These are phyloP conservation scores for Takifugu bimaculatus DNA, from an alignment of 2,113 vertebrate species.

Conservation along the genomic window DNA sequence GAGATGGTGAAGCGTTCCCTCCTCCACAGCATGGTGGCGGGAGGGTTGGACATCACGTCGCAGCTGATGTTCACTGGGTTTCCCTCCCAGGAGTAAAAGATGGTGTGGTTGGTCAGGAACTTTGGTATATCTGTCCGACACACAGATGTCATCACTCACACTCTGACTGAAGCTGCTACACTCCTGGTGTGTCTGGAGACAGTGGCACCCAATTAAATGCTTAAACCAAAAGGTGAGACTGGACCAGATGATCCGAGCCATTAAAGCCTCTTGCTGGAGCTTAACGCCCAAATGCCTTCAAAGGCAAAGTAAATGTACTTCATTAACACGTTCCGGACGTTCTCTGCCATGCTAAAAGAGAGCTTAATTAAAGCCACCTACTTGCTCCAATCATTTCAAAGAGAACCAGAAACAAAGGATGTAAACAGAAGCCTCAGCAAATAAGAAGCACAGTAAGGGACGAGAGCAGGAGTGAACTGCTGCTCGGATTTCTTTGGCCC, in stretches of 20 bases:
- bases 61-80: slow-evolving; percentile 98
- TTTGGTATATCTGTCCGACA: slow-evolving; percentile 87
- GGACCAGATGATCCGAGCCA: slow-evolving; percentile 31
- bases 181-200: slow-evolving; percentile 1
- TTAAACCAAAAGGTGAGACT: slow-evolving; percentile 24
- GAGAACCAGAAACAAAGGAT: slow-evolving; percentile 37
- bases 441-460: slow-evolving; percentile 50
- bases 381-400: slow-evolving; percentile 24
- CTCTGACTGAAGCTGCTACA: slow-evolving; percentile 1
- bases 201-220: slow-evolving; percentile 36
- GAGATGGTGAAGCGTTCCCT: slow-evolving; percentile 88
- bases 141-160: slow-evolving; percentile 4
- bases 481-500: slow-evolving; percentile 34
- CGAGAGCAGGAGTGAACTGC: slow-evolving; percentile 12
- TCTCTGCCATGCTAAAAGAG: slow-evolving; percentile 8
- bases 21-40: slow-evolving; percentile 89
- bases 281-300: slow-evolving; percentile 19
- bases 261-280: slow-evolving; percentile 22
- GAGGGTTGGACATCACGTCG: slow-evolving; percentile 90
- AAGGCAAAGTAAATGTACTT: slow-evolving; percentile 17
- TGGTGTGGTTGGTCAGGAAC: slow-evolving; percentile 91
- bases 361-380: slow-evolving; percentile 29
- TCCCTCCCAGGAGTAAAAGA: slow-evolving; percentile 96
- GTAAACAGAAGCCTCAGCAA: slow-evolving; percentile 38
- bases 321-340: slow-evolving; percentile 10